Evolutionary conservation across 2,888 invertebrate genomes (phyloP), one percentile per base, ranked within the genome.

Genomic region (Trissolcus brochymenae): DNA sequence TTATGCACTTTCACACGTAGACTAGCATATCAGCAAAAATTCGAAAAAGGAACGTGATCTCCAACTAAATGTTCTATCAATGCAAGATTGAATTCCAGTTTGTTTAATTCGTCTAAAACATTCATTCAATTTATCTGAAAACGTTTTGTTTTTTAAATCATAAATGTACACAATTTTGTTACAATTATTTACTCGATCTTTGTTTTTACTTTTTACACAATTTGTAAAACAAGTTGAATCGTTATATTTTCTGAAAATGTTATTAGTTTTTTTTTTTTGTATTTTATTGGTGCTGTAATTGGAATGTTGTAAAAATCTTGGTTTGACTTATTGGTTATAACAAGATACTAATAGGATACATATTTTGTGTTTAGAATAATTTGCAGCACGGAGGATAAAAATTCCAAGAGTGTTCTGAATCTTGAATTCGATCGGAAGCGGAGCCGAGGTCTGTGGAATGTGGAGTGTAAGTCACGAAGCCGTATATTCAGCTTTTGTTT

Each of bases 401-500:
- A 64, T 71, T 40, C 71, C 65, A 35, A 67, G 64, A 70, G 74
- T 64, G 72, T 67, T 75, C 68, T 75, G 78, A 72, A 76, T 76
- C 76, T 67, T 59, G 73, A 66, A 72, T 72, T 68, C 72, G 78
- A 79, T 72, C 79, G 73, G 60, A 72, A 73, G 76, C 78, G 50
- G 49, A 55, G 61, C 54, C 65, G 61, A n/a, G 60, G 73, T 67
- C 75, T 67, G 77, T 81, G 82, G 82, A 84, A 83, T 83, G 81
- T 74, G 68, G 79, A 77, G 40, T 72, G 67, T 76, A 71, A 83
- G 81, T 83, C 83, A 81, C 84, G 83, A 81, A 79, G 81, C 79
- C 81, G 82, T 84, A 81, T 82, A 82, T 84, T 82, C 82, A 82
- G 82, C 82, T 82, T 84, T 84, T 84, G 81, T 84, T 84, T 84